A percentile compares a stretch with the other conserved stretches of the same genome.
Evolutionary conservation across 2,888 invertebrate genomes (phyloP).

Genomic region (Ypsolopha sequella): DNA sequence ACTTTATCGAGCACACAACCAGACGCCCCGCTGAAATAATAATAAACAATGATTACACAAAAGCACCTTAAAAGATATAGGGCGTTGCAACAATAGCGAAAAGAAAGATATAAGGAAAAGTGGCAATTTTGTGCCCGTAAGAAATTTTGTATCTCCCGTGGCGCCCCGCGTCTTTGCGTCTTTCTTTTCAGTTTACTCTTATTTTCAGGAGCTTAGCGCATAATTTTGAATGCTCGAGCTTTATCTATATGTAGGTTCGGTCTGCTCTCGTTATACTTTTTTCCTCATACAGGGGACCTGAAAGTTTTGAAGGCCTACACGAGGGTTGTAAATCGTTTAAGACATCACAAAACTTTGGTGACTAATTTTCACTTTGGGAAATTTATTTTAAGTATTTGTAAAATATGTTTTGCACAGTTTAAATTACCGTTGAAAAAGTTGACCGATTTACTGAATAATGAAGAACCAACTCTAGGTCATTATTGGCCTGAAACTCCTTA

Average conservation of each 20-base stretch:
- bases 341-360: slow-evolving; percentile 17
- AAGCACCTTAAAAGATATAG: slow-evolving; percentile 35
- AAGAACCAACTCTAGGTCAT: too few relatives aligned
- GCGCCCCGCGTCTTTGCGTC: not conserved
- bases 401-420: not conserved
- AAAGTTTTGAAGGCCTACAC: slow-evolving; percentile 19
- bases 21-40: slow-evolving; percentile 12
- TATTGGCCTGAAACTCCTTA: too few relatives aligned
- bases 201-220: slow-evolving; percentile 15
- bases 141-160: slow-evolving; percentile 20
- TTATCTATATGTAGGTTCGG: slow-evolving; percentile 19
- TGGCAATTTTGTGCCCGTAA: slow-evolving; percentile 51
- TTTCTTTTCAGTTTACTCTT: slow-evolving; percentile 8
- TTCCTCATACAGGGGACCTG: slow-evolving; percentile 21
- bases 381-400: not conserved
- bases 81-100: slow-evolving; percentile 30
- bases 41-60: slow-evolving; percentile 32
- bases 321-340: slow-evolving; percentile 33
- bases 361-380: slow-evolving; percentile 10
- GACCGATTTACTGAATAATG: too few relatives aligned
- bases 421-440: too few relatives aligned
- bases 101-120: slow-evolving; percentile 43
- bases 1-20: too few relatives aligned
- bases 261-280: slow-evolving; percentile 27
- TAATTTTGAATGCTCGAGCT: slow-evolving; percentile 8